phyloP scores from a whole-genome alignment of 2,888 invertebrate genomes.

The Troides aeacus region DNA sequence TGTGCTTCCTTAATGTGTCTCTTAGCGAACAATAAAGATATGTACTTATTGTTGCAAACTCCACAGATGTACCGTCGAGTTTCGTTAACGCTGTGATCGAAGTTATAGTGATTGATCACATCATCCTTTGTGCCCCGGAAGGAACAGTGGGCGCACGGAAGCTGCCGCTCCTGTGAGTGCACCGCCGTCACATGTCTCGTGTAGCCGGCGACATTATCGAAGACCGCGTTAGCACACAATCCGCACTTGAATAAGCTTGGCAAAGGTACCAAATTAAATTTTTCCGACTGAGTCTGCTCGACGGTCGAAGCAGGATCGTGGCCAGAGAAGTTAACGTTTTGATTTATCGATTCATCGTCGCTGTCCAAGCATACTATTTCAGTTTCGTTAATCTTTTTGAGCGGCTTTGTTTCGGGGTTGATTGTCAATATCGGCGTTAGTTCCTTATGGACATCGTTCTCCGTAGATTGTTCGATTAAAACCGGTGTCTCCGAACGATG shows the following conservation, averaged over 20 bases:
- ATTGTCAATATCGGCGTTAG: constrained; percentile 43
- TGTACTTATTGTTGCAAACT: constrained; percentile 5
- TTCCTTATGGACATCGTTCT: constrained; percentile 17
- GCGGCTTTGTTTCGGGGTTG: constrained; percentile 39
- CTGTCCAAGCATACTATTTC: constrained; percentile 61
- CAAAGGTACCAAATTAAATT: constrained; percentile 23
- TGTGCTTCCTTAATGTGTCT: constrained; percentile 18
- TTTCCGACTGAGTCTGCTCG: not conserved
- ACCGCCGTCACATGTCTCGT: constrained; percentile 46
- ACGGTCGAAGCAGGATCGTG: constrained; percentile 33
- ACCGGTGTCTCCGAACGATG: constrained; percentile 6
- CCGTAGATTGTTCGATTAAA: not conserved
- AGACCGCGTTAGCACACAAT: constrained; percentile 40
- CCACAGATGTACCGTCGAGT: constrained; percentile 8
- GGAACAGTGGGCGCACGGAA: constrained; percentile 41
- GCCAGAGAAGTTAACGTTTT: constrained; percentile 45
- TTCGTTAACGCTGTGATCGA: constrained; percentile 28
- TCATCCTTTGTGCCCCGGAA: constrained; percentile 31
- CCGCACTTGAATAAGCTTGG: constrained; percentile 49
- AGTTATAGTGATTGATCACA: constrained; percentile 48
- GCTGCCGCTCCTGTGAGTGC: constrained; percentile 28
- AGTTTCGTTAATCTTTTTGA: constrained; percentile 32
- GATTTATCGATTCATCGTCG: constrained; percentile 56
- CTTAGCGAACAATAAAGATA: constrained; percentile 2
- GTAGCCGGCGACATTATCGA: constrained; percentile 41